These are phyloP conservation scores for Chelonus insularis DNA, from an alignment of 1,140 invertebrate species.

Conservation along the genomic window DNA sequence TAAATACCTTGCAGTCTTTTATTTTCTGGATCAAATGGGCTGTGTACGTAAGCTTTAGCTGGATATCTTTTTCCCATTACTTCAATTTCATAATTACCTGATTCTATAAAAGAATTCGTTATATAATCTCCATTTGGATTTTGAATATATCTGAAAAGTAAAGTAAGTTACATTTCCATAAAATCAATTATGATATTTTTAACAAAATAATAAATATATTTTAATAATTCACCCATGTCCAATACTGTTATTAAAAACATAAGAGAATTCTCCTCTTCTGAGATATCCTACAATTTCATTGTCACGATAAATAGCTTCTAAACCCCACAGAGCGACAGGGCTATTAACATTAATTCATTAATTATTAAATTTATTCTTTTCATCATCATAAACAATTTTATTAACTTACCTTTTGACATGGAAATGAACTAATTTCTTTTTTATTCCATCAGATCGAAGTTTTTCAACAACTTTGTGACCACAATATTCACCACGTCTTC, in stretches of 20 bases:
- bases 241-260: constrained; percentile 71
- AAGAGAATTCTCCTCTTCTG: constrained; percentile 79
- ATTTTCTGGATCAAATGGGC: constrained; percentile 79
- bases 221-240: constrained; percentile 64
- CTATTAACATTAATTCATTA: no score
- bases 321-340: constrained; percentile 74
- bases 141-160: constrained; percentile 57
- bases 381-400: background rate
- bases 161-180: constrained; percentile 1
- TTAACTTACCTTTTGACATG: constrained; percentile 67
- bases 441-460: constrained; percentile 67
- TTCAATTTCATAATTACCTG: constrained; percentile 79
- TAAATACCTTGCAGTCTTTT: constrained; percentile 56
- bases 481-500: constrained; percentile 74
- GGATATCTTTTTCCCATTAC: constrained; percentile 72
- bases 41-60: constrained; percentile 70
- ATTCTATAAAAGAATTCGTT: constrained; percentile 69
- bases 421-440: constrained; percentile 75
- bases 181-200: no score
- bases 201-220: constrained; percentile 22
- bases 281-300: constrained; percentile 76
- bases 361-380: no score
- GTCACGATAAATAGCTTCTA: constrained; percentile 83
- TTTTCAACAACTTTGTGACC: constrained; percentile 73
- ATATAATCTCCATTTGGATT: constrained; percentile 64